Evolutionary conservation across 2,797 vertebrate genomes (phyloP).

Genomic region (Catamblyrhynchus diadema): DNA sequence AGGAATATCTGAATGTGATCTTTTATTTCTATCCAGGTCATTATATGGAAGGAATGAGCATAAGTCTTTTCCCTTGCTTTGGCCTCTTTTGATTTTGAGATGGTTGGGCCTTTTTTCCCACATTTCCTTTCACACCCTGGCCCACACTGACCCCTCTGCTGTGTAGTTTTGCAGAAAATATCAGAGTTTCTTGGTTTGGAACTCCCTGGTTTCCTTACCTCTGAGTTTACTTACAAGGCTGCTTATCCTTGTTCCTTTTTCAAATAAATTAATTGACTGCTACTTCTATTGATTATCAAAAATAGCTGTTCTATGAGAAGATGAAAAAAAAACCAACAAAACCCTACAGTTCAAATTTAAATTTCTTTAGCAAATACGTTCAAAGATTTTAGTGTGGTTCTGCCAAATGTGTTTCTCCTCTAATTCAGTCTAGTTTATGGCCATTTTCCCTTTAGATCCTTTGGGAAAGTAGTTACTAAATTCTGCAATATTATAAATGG

Average conservation of each 20-base stretch:
- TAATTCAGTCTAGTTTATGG: conserved; percentile 49
- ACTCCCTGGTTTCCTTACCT: neutral
- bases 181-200: neutral
- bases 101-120: neutral
- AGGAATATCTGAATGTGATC: neutral
- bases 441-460: conserved; percentile 51
- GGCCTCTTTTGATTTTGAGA: neutral
- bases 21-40: neutral
- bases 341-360: neutral
- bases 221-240: neutral
- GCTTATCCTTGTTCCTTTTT: neutral
- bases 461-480: conserved; percentile 59
- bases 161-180: neutral
- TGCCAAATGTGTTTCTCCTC: conserved; percentile 28
- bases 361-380: conserved; percentile 31
- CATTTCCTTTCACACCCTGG: neutral
- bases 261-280: neutral
- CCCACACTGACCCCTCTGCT: neutral
- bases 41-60: neutral
- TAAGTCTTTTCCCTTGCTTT: neutral
- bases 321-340: neutral
- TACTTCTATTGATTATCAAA: neutral
- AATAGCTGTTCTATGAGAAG: neutral
- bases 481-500: conserved; percentile 59
- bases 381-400: neutral